Percentiles rank a stretch among this genome's conserved stretches.
phyloP scores from a whole-genome alignment of 1,140 invertebrate genomes.

The Lepidurus couesii region DNA sequence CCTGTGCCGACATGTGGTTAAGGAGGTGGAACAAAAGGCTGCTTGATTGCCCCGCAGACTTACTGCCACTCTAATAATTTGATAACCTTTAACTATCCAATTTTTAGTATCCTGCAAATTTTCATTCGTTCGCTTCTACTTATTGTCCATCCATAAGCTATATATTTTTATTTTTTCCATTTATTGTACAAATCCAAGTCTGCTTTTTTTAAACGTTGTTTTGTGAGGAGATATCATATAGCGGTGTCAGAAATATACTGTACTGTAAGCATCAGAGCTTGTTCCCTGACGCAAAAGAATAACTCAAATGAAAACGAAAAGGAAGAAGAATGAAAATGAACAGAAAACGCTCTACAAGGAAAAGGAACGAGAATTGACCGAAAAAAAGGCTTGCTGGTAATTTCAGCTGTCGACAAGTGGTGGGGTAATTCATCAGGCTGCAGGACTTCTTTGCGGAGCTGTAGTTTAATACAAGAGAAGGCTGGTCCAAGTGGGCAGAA shows the following conservation, averaged over 20 bases:
- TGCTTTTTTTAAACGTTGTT: too few species aligned
- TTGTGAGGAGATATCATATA: too few species aligned
- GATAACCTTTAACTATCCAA: conserved; percentile 6
- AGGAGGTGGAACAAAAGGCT: conserved; percentile 16
- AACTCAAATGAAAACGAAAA: too few species aligned
- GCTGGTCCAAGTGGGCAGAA: conserved; percentile 17
- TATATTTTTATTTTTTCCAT: neutral
- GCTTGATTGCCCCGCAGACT: conserved; percentile 14
- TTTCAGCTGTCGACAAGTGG: conserved; percentile 13
- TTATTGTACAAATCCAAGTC: too few species aligned
- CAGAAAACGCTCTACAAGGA: neutral
- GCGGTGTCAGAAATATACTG: too few species aligned
- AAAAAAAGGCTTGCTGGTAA: neutral
- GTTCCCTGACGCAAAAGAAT: too few species aligned
- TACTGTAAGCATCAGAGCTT: too few species aligned
- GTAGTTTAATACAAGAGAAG: neutral
- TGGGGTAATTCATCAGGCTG: neutral
- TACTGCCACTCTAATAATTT: conserved; percentile 2
- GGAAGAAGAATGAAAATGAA: neutral
- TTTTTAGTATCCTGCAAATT: neutral
- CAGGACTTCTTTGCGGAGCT: neutral
- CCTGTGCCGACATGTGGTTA: neutral
- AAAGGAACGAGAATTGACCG: neutral
- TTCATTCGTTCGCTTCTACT: neutral
- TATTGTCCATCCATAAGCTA: neutral